A percentile compares a stretch with the other conserved stretches of the same genome.
Conservation (phyloP, 2,888 invertebrate species). For the Limnephilus auricula region DNA sequence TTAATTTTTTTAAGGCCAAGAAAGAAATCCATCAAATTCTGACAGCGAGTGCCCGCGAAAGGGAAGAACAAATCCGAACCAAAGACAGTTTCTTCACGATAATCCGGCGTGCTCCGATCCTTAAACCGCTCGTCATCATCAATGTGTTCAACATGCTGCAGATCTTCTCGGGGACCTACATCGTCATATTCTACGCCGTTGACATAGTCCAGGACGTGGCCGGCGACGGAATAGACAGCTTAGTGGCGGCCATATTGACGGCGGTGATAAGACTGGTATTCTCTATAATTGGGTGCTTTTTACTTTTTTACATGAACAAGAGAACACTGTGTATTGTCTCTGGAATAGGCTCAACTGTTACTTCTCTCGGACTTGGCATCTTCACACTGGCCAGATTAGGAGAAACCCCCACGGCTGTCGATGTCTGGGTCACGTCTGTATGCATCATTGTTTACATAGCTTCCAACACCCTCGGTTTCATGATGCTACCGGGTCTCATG, state of each 20-base stretch:
- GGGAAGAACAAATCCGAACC: conserved; percentile 72
- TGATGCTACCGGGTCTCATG: conserved; percentile 87
- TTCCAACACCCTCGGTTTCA: conserved; percentile 85
- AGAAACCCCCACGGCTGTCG: conserved; percentile 69
- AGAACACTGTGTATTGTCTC: conserved; percentile 82
- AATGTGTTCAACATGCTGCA: conserved; percentile 86
- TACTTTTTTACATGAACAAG: conserved; percentile 81
- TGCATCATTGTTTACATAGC: conserved; percentile 84
- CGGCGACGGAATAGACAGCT: conserved; percentile 76
- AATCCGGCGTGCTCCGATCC: conserved; percentile 79
- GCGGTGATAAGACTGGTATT: conserved; percentile 82
- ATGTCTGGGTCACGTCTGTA: conserved; percentile 72
- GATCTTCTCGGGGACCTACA: conserved; percentile 85
- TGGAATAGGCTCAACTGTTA: conserved; percentile 81
- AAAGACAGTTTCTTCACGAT: conserved; percentile 76
- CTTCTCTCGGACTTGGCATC: conserved; percentile 80
- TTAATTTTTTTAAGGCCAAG: conserved; percentile 75
- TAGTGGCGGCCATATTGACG: conserved; percentile 83
- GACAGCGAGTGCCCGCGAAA: conserved; percentile 79
- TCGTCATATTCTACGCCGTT: conserved; percentile 88
- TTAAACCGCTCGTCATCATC: conserved; percentile 86
- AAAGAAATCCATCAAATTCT: conserved; percentile 81
- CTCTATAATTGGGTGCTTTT: conserved; percentile 81
- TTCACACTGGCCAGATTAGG: conserved; percentile 73
- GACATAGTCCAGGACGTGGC: conserved; percentile 82